Evolutionary conservation across 2,113 vertebrate genomes (phyloP), one percentile per base, ranked within the genome.

Genomic region (Hemiprocne comata): DNA sequence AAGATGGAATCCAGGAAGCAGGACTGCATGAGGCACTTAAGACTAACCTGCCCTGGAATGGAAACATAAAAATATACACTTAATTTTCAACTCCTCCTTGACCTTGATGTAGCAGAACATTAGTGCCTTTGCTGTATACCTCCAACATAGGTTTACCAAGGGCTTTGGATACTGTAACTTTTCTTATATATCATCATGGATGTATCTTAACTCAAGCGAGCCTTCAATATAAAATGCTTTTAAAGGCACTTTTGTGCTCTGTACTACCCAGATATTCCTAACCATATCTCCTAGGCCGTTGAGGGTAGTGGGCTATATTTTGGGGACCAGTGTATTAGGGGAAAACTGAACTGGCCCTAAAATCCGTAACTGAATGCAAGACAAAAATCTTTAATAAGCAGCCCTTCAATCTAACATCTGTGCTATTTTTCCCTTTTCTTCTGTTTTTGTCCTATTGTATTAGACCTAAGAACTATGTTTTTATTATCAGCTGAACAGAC

Each of bases 261-360:
- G 23, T 11, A 57, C 17, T 74, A 21, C 46, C 20, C 17, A 55
- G 34, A 51, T 7, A 77, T 55, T 69, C 40, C 26, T 38, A 29
- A 66, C 23, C 18, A 46, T 5, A 31, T 3, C 3, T 46, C 5
- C 10, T 60, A 11, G 11, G 6, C 7, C 7, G 42, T 70, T 17
- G 40, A 26, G 65, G 18, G 14, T 9, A 74, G 17, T 58, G 44
- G 10, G 17, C 3, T 31, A 10, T 14, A 11, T 3, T 31, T 44
- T 74, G 16, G 4, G 7, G 2, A 75, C 4, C 1, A 1, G 5
- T 67, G 10, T 62, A 48, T 57, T 34, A 62, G 2, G 3, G 5
- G 8, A 44, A 46, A 79, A 71, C 53, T 6, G 31, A n/a, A 44
- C 5, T 50, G 6, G 1, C 6, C 23, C 0, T 69, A 60, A 76